Evolutionary conservation across 1,140 invertebrate species (phyloP), one percentile per base, ranked within the genome.

Genomic region (Brachionus rotundiformis): DNA sequence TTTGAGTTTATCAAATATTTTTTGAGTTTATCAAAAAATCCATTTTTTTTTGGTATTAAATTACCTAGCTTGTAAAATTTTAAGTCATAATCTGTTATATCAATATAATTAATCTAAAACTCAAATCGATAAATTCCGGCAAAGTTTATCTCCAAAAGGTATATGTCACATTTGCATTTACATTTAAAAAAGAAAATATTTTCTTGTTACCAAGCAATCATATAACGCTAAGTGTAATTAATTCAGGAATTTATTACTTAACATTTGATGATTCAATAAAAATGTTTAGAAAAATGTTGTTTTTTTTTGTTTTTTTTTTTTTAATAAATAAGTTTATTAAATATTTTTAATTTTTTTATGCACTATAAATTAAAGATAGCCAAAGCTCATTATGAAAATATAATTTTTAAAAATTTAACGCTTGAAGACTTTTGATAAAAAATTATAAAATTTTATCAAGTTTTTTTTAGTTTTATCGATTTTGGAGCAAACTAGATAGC

Each of bases 171-270:
- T 19, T 19, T 54, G 47, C 47, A 16, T 54, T 16, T 19, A 54
- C 47, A 54, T 54, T 54, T 54, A 54, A 19, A n/a, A n/a, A n/a
- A n/a, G n/a, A n/a, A 54, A 54, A 16, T 54, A 16, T 54, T 54
- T 54, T 49, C 23, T 54, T 54, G 47, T 54, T 54, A 54, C 47
- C 47, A 54, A 54, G 47, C 47, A 54, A 54, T 54, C 47, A 54
- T n/a, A n/a, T 7, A 54, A 54, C 47, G 47, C 47, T 19, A 54
- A 23, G 47, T n/a, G n/a, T 54, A 54, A 54, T 54, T 54, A 54
- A 54, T 16, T 54, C 47, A 54, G 47, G 47, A 54, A 54, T 54
- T 54, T 25, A 54, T 54, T 54, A 54, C 47, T 54, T 54, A 54
- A 54, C 47, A 54, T 25, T 54, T 19, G 47, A 54, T 54, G 47